Base-by-base conservation (phyloP, 2,888 invertebrate genomes). In the Cheilosia soror region DNA sequence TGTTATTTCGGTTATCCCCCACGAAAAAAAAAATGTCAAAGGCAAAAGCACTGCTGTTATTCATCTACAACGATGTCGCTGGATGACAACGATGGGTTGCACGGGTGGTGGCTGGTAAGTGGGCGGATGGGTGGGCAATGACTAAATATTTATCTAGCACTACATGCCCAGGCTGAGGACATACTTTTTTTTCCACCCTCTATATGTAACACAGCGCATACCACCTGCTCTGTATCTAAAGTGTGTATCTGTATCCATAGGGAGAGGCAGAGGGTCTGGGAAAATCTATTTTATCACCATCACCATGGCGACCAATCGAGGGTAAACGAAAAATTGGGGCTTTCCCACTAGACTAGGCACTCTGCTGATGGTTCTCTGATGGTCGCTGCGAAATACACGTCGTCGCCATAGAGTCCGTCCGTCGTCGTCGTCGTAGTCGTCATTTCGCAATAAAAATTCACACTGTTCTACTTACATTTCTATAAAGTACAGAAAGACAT, bases 261-360 rank as follows among this genome's bases (percentile, higher is more conserved):
- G 37, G 11, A 37, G 37, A 37, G 4, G 37, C 11, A 37, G 69
- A 11, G 20, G 65, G 55, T 85, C 72, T 77, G 71, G 91, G 90
- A 91, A 91, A 90, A 91, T 92, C 91, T 90, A 92, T 92, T 91
- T 90, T 92, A 91, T 91, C 92, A 92, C 90, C 91, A 92, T 91
- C 91, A 90, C 91, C 89, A 89, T 89, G 91, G 90, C 89, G 90
- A 91, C 91, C 90, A 89, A 91, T 90, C 90, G 92, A 89, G 91
- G 92, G 89, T 90, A 92, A 91, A 91, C 91, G 90, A 91, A 90
- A 90, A 90, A 85, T 85, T 81, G 76, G 81, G 85, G 68, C 72
- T 81, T 90, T 89, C 90, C 90, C 88, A 90, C 89, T 88, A 87
- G 89, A 29, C 77, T 7, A 15, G 7, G 20, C 7, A 78, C 60